Base-by-base conservation (phyloP, 2,113 vertebrate species). In the Microcebus ravelobensis region DNA sequence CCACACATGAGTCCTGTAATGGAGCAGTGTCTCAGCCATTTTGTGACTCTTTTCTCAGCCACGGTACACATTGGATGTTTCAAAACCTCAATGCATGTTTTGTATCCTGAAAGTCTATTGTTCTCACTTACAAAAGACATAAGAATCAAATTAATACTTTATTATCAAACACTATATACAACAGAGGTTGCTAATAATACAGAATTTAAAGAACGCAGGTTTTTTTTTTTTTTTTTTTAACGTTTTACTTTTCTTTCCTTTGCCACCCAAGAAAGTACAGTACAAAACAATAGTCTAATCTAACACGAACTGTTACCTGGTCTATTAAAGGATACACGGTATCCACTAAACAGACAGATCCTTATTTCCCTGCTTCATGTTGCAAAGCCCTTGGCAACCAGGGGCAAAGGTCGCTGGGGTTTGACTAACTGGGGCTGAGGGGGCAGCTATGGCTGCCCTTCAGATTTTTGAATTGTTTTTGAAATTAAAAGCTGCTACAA, bases 151-250 rank as follows among this genome's bases (percentile, higher is more conserved):
- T 99, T 99, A 99, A 99, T 99, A 99, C 99, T 99, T 99, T 99
- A 99, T 99, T 99, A 99, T 99, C 99, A 99, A 99, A 99, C 99
- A 99, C 99, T 99, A 99, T 99, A 99, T 99, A 99, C 99, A 99
- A 99, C 99, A 99, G 99, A 99, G 98, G 97, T 99, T 98, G 98
- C 99, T 99, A 99, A 99, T 99, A 99, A 99, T 99, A 99, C 99
- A 99, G 98, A 99, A 98, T 99, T 99, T 99, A 99, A 99, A 98
- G 98, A 99, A 99, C 98, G 98, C 96, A 98, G 97, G 91, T 96
- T 97, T 97, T 98, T 97, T 94, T 94, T 87, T 77, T 87, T 97
- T 95, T 98, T 98, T 98, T 98, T 95, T 94, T 71, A 80, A 98
- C 80, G 97, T 99, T 99, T 98, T 98, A 98, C 98, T 99, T 99